Evolutionary conservation across 2,113 vertebrate genomes (phyloP), one percentile per base, ranked within the genome.

Genomic region (Festucalex cinctus): DNA sequence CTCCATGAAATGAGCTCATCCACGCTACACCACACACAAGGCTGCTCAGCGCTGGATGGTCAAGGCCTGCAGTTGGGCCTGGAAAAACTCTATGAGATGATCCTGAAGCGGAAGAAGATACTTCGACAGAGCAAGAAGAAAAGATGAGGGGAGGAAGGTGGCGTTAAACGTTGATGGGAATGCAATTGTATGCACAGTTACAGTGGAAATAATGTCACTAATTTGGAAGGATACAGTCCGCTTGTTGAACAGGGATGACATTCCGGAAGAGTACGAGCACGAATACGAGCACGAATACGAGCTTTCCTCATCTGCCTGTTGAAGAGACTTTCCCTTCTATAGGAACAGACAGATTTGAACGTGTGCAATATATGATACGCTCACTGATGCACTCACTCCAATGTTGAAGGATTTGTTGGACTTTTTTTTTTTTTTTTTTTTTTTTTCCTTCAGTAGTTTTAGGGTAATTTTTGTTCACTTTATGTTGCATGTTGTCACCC

Each of bases 51-150:
- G 0, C 70, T 92, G 75, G 90, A 91, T 0, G 93, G 93, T 1
- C 85, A 81, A 79, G 94, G 94, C 0, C 84, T 94, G 57, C 91
- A 93, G 73, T 87, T 84, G 0, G 92, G 90, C 57, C 88, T 94
- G 16, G 92, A 93, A 71, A 92, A 90, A 9, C 88, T 94, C 41
- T 91, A 94, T 0, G 89, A 94, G 56, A 93, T 94, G 93, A 93
- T 94, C 37, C 86, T 93, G 16, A 91, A 88, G 75, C 87, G 92
- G 70, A 94, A 91, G 80, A 94, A 89, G 79, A 80, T 85, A 13
- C 79, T 90, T 35, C 81, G 93, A 49, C 78, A 79, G 61, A 85
- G 90, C 89, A 92, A 85, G 78, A 93, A 90, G 88, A 91, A 90
- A 74, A 91, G 90, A 84, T 93, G 92, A 94, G 13, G 6, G 43